These are phyloP conservation scores for Phengaris arion DNA, from an alignment of 2,888 invertebrate genomes.

Conservation along the genomic window DNA sequence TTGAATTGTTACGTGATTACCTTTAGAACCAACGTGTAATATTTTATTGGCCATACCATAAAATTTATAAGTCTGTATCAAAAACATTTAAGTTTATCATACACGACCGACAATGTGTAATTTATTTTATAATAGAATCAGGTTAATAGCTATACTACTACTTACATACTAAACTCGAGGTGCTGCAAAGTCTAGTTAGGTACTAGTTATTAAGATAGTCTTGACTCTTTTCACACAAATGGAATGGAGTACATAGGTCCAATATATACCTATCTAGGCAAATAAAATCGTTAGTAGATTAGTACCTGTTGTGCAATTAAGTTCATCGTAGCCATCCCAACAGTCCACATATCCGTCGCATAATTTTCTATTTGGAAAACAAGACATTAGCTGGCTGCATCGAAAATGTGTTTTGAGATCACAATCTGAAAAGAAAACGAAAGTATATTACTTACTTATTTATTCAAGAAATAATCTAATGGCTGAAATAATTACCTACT, in stretches of 20 bases:
- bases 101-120: constrained; percentile 7
- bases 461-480: too few species aligned
- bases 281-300: not conserved
- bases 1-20: too few species aligned
- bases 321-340: constrained; percentile 88
- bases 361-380: constrained; percentile 82
- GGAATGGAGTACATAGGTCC: too few species aligned
- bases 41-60: not conserved
- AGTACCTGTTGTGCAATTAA: constrained; percentile 82
- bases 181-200: too few species aligned
- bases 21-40: constrained; percentile 45
- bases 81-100: not conserved
- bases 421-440: constrained; percentile 72
- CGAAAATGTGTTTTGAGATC: constrained; percentile 84
- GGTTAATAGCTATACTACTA: not conserved
- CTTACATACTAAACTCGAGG: too few species aligned
- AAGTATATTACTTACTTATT: too few species aligned
- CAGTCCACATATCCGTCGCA: constrained; percentile 88
- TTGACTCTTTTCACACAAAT: too few species aligned
- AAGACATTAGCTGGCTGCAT: constrained; percentile 86
- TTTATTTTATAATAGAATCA: constrained; percentile 18
- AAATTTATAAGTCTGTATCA: not conserved
- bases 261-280: too few species aligned
- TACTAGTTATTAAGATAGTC: too few species aligned
- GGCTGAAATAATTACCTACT: too few species aligned